Evolutionary conservation across 2,888 invertebrate genomes (phyloP).

Genomic region (Nephrotoma guestfalica): DNA sequence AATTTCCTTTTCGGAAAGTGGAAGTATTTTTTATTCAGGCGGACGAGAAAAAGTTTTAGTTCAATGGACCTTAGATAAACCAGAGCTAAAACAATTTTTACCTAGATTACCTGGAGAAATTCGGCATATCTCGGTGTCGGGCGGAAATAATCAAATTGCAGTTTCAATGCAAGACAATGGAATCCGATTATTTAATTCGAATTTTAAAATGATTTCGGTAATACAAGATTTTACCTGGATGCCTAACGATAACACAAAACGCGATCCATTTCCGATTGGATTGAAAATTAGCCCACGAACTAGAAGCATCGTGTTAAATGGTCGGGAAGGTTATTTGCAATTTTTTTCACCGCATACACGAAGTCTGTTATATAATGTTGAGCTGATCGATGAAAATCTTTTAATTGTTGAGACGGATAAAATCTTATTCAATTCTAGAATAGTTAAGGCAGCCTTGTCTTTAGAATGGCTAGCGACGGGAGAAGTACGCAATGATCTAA

Average conservation of each 20-base stretch:
- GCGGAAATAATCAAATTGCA: conserved; percentile 46
- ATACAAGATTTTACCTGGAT: conserved; percentile 55
- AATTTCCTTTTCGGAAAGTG: conserved; percentile 46
- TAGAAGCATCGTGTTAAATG: conserved; percentile 52
- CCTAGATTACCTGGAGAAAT: conserved; percentile 58
- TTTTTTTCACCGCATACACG: conserved; percentile 52
- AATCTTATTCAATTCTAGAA: conserved; percentile 46
- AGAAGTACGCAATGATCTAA: conserved; percentile 43
- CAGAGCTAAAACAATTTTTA: conserved; percentile 37
- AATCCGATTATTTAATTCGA: conserved; percentile 39
- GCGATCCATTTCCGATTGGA: conserved; percentile 30
- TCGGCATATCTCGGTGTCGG: conserved; percentile 43
- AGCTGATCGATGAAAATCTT: conserved; percentile 56
- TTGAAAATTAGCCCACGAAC: conserved; percentile 44
- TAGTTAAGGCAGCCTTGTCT: conserved; percentile 51
- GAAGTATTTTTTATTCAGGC: conserved; percentile 56
- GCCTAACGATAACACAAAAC: conserved; percentile 32
- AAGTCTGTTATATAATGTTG: conserved; percentile 56
- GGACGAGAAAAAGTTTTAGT: conserved; percentile 67
- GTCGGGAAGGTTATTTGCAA: conserved; percentile 57
- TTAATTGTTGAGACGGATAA: conserved; percentile 44
- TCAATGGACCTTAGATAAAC: conserved; percentile 48
- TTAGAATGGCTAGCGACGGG: conserved; percentile 61
- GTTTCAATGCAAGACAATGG: conserved; percentile 57
- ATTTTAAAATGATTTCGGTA: conserved; percentile 37